These are phyloP conservation scores for Alloscopus bannaensis DNA, from an alignment of 2,888 invertebrate species.

Conservation along the genomic window DNA sequence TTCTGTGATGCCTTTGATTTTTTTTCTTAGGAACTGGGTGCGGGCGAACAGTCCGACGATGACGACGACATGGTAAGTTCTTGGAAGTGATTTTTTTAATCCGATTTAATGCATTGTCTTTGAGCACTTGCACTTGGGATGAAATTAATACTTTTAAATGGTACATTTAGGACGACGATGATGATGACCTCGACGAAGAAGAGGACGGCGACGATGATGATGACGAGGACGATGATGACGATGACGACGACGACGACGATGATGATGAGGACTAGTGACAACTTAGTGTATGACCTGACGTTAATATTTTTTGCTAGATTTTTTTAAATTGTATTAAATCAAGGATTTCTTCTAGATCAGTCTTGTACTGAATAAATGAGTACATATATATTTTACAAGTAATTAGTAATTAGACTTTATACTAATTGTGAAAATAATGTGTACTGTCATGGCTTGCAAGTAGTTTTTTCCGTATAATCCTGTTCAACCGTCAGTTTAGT, in stretches of 20 bases:
- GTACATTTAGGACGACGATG: constrained; percentile 49
- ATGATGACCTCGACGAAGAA: constrained; percentile 67
- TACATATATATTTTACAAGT: too few relatives aligned
- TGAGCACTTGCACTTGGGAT: background rate
- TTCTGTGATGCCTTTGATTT: constrained; percentile 11
- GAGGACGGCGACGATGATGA: constrained; percentile 69
- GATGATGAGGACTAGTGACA: constrained; percentile 68
- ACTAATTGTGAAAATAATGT: too few relatives aligned
- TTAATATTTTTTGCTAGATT: too few relatives aligned
- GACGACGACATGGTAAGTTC: constrained; percentile 34
- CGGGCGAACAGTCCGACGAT: constrained; percentile 55
- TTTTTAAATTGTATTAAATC: too few relatives aligned
- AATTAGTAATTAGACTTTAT: too few relatives aligned
- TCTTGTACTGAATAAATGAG: too few relatives aligned
- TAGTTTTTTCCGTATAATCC: too few relatives aligned
- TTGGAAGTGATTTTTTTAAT: background rate
- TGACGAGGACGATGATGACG: constrained; percentile 51
- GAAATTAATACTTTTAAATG: constrained; percentile 5
- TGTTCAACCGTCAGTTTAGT: too few relatives aligned
- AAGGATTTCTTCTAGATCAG: too few relatives aligned
- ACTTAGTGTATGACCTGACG: constrained; percentile 56
- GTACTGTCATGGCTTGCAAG: too few relatives aligned
- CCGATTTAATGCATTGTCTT: background rate
- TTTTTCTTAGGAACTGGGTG: constrained; percentile 34
- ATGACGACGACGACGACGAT: constrained; percentile 66